These are phyloP conservation scores for Belgica antarctica DNA, from an alignment of 2,888 invertebrate genomes.

Conservation along the genomic window DNA sequence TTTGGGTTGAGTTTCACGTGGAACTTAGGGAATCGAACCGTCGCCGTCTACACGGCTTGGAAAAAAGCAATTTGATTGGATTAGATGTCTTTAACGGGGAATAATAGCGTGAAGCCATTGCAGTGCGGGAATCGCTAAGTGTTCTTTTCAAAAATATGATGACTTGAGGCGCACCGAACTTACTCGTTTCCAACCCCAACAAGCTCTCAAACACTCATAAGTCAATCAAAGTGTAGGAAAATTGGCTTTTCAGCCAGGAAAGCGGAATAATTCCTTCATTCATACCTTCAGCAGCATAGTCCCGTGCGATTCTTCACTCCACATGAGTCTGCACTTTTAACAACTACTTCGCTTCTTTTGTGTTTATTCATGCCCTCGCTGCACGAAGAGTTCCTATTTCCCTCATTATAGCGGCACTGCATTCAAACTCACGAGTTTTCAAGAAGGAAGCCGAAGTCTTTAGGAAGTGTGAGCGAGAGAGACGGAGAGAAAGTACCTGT, in stretches of 20 bases:
- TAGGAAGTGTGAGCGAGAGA: not conserved
- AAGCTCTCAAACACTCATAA: constrained; percentile 8
- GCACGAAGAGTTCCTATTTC: not conserved
- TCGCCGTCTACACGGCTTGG: not conserved
- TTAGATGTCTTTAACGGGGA: not conserved
- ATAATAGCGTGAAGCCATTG: not conserved
- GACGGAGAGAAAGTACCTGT: constrained; percentile 32
- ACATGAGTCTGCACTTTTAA: constrained; percentile 26
- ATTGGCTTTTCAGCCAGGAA: not conserved
- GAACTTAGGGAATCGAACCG: not conserved
- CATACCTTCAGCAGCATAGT: not conserved
- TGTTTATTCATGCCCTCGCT: constrained; percentile 24
- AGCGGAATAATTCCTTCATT: not conserved
- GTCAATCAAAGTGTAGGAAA: not conserved
- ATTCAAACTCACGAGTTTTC: constrained; percentile 18
- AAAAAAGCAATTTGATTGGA: not conserved
- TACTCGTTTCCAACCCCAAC: too few relatives aligned
- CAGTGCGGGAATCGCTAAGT: not conserved
- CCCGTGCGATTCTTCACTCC: not conserved
- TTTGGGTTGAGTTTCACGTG: too few relatives aligned
- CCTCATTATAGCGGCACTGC: constrained; percentile 12
- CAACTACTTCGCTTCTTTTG: not conserved
- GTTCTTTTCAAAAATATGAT: too few relatives aligned
- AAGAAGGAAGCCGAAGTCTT: not conserved
- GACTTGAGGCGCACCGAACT: too few relatives aligned